A percentile compares a stretch with the other conserved stretches of the same genome.
Evolutionary conservation across 2,113 vertebrate genomes (phyloP).

Genomic region (Columba livia): DNA sequence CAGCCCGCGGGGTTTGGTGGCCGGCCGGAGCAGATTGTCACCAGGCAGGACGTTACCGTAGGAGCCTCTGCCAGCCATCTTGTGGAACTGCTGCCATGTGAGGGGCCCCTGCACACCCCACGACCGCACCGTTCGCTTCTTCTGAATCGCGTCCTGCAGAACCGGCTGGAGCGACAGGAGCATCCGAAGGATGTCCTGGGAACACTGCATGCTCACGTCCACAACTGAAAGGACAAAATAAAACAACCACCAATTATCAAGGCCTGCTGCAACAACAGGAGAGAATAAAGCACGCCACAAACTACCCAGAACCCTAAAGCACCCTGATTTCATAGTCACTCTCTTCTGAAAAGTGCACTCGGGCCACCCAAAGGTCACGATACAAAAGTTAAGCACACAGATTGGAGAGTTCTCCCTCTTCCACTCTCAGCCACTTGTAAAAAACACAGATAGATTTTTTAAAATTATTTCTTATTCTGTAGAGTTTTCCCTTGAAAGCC

Average conservation of each 20-base stretch:
- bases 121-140: constrained; percentile 92
- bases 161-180: constrained; percentile 95
- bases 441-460: neutral
- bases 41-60: constrained; percentile 82
- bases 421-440: neutral
- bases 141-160: constrained; percentile 97
- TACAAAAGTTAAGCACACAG: accelerated
- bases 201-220: constrained; percentile 93
- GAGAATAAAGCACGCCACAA: neutral
- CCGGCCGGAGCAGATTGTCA: neutral
- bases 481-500: neutral
- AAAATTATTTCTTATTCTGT: neutral
- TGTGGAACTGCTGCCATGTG: constrained; percentile 99
- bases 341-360: neutral
- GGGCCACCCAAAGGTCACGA: neutral
- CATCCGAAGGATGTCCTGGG: constrained; percentile 95
- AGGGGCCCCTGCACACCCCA: constrained; percentile 98
- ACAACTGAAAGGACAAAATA: constrained; percentile 74
- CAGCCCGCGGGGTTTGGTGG: neutral
- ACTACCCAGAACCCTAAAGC: neutral
- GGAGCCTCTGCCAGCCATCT: constrained; percentile 97
- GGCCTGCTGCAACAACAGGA: neutral
- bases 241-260: neutral
- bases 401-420: neutral
- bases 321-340: neutral